Base-by-base conservation (phyloP, 2,113 vertebrate genomes). In the Phocoena phocoena region DNA sequence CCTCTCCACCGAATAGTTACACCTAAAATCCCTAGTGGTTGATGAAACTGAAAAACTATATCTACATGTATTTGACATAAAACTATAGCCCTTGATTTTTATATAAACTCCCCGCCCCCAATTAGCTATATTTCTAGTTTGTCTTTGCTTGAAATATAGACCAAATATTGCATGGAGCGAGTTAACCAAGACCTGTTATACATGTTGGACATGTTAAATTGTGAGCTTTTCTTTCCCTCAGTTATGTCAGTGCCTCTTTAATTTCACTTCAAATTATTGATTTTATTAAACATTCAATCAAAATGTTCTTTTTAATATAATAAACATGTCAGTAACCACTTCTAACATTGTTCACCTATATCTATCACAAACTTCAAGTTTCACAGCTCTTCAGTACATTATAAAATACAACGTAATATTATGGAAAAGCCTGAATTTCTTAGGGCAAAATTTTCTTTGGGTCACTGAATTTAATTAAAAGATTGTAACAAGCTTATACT, bases 401-500 rank as follows among this genome's bases (percentile, higher is more conserved):
- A 47, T 38, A 86, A 96, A 94, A 87, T 65, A 60, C 9, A 95
- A 85, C 11, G 80, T 28, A 92, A 71, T 38, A 77, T 70, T 94
- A 63, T 77, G 53, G 44, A 90, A 63, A 15, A 85, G 8, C 18
- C 14, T 92, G 15, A 87, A 58, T 95, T 92, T 92, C 86, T 91
- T 83, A 82, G 12, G 44, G 23, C 18, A 89, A 95, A 80, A 84
- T 74, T 91, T 95, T 94, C 33, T 94, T 81, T 68, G 71, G 63
- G 15, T 85, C 70, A 79, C 33, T 86, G 67, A 92, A 87, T 97
- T 95, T 81, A 93, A 93, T 25, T 92, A 36, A 93, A 96, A 96
- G 2, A 81, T 73, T 23, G 14, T 15, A 85, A 67, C 7, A 95
- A 55, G 15, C 14, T 91, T 84, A 44, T 2, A 85, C 23, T 67